A percentile compares a stretch with the other conserved stretches of the same genome.
These are phyloP conservation scores for Oscheius myriophilus DNA, from an alignment of 2,888 invertebrate genomes.

Conservation along the genomic window DNA sequence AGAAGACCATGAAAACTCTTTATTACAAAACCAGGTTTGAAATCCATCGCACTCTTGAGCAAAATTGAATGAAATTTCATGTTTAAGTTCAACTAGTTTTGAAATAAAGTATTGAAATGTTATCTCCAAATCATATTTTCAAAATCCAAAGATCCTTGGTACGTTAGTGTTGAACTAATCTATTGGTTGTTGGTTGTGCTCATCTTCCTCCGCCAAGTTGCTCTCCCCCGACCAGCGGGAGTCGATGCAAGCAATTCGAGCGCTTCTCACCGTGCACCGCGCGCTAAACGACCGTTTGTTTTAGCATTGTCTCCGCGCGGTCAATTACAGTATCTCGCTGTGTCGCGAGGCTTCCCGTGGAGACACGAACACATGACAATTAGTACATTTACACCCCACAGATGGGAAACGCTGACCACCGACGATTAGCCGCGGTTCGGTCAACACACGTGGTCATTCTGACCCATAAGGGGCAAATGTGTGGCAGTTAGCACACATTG, in stretches of 20 bases:
- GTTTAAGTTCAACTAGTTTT: no score
- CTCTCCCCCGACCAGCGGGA: slow-evolving; percentile 14
- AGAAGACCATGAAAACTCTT: no score
- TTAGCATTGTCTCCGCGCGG: slow-evolving; percentile 28
- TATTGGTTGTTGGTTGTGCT: no score
- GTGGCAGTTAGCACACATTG: slow-evolving; percentile 1
- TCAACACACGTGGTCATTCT: background rate
- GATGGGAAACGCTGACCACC: slow-evolving; percentile 28
- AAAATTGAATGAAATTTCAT: no score
- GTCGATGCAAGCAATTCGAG: slow-evolving; percentile 22
- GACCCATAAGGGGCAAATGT: background rate
- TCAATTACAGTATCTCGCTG: slow-evolving; percentile 32
- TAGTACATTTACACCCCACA: slow-evolving; percentile 35
- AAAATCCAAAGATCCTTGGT: no score
- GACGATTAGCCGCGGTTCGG: slow-evolving; percentile 21
- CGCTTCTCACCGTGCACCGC: slow-evolving; percentile 23
- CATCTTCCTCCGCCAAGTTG: background rate
- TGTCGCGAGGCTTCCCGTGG: slow-evolving; percentile 24
- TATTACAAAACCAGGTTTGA: no score
- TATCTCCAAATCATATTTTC: no score
- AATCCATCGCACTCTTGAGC: no score
- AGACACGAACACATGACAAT: slow-evolving; percentile 32
- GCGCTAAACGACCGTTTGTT: slow-evolving; percentile 29
- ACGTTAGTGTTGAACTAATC: no score
- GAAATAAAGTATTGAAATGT: no score